Conservation (phyloP, 92 coral and sea anemone genomes). For the Actinernus sp. region DNA sequence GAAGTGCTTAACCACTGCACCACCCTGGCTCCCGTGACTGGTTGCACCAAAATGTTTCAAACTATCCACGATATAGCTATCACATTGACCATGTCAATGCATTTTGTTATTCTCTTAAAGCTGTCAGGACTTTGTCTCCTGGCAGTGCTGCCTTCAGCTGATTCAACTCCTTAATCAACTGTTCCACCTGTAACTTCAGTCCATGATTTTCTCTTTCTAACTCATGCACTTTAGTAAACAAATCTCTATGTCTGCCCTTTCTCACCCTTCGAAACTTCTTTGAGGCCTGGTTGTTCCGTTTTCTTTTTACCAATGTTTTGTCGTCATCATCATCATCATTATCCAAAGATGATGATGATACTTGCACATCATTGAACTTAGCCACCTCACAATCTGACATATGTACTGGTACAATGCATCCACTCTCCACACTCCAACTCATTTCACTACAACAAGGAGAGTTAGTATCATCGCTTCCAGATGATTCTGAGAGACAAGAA, state of each 20-base stretch:
- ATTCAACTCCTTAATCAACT: conserved; percentile 58
- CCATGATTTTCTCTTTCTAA: conserved; percentile 70
- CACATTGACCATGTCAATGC: too few species aligned
- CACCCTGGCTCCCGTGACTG: too few species aligned
- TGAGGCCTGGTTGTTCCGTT: conserved; percentile 82
- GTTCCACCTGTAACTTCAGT: conserved; percentile 61
- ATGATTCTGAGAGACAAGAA: too few species aligned
- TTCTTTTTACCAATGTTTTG: conserved; percentile 59
- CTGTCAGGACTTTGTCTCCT: background rate
- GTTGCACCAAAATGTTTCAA: too few species aligned
- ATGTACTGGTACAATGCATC: too few species aligned
- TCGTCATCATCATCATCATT: conserved; percentile 54
- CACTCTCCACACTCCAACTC: too few species aligned
- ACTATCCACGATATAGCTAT: too few species aligned
- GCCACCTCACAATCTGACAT: conserved; percentile 9
- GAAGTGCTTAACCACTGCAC: too few species aligned
- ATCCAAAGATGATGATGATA: conserved; percentile 24
- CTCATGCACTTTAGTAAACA: conserved; percentile 64
- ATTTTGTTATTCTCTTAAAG: too few species aligned
- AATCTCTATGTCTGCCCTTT: conserved; percentile 67
- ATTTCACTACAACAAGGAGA: too few species aligned
- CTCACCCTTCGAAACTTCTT: conserved; percentile 76
- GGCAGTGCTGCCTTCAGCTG: conserved; percentile 59
- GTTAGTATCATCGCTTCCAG: too few species aligned
- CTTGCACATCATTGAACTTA: conserved; percentile 21